Evolutionary conservation across 2,888 invertebrate genomes (phyloP), one percentile per base, ranked within the genome.

Genomic region (Drosophila peninsularis): DNA sequence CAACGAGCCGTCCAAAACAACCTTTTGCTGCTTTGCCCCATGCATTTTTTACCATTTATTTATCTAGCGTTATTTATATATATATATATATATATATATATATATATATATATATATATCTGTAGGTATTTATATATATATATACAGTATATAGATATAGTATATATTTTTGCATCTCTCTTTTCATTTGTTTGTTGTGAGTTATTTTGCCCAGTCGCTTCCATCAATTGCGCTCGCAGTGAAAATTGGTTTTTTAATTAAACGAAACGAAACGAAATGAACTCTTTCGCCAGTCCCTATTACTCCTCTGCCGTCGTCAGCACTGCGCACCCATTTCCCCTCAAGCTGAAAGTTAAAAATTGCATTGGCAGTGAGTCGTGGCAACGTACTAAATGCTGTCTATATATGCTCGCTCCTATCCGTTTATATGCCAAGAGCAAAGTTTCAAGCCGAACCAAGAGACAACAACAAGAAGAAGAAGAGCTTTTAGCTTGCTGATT

Each of bases 161-260:
- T 17, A 60, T 47, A 41, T 62, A 27, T 61, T n/a, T 62, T 77
- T 67, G 57, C 60, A 19, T 41, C 19, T 5, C n/a, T n/a, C 27
- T 49, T 49, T 61, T 42, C 55, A 32, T 65, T 78, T 68, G 52
- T 65, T 63, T 62, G 62, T 61, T 60, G 57, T 57, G 67, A 62
- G 36, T 60, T 56, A 68, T 67, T 78, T 71, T 42, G 54, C 27
- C 32, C 32, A 44, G 11, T 61, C 54, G 45, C 53, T 66, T 17
- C 60, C 66, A 74, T 78, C 88, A 76, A 58, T 72, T 78, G 68
- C 67, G 71, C 49, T 60, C 64, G 55, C 68, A 65, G 64, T 61
- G 68, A 54, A 82, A 80, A 86, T 88, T 78, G 87, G 69, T 73
- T 81, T 84, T 88, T 84, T 84, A 84, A 84, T 84, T 84, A 84